These are phyloP conservation scores for Lepetodrilus schrolli DNA, from an alignment of 2,888 invertebrate genomes.

Conservation along the genomic window DNA sequence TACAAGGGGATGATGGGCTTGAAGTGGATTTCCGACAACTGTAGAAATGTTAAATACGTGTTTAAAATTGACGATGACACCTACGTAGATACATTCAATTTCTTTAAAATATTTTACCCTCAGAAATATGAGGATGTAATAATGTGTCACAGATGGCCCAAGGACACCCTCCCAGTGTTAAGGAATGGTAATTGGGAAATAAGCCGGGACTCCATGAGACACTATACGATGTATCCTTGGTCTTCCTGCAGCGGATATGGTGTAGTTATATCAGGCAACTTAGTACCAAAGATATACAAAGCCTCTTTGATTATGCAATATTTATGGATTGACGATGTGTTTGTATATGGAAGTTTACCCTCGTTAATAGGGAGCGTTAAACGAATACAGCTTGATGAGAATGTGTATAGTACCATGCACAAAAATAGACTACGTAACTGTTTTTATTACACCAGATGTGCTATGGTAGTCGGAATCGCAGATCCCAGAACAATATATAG, in stretches of 20 bases:
- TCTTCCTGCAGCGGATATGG: background rate
- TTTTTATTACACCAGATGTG: too few species aligned
- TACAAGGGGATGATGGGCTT: slow-evolving; percentile 16
- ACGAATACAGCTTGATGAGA: background rate
- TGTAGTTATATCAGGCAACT: background rate
- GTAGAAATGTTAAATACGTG: background rate
- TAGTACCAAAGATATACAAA: background rate
- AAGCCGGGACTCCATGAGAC: background rate
- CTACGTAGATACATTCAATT: background rate
- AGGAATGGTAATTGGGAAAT: background rate
- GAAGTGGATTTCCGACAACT: background rate
- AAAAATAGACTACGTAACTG: too few species aligned
- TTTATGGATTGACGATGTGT: slow-evolving; percentile 25
- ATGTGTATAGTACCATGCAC: background rate
- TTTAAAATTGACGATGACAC: slow-evolving; percentile 18
- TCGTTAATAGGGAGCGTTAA: background rate
- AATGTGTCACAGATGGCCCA: background rate
- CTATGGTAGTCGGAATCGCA: too few species aligned
- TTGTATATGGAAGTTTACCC: slow-evolving; percentile 1
- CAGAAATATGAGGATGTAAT: background rate
- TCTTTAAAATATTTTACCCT: background rate
- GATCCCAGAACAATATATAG: too few species aligned
- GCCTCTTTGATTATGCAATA: background rate
- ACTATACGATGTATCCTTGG: background rate
- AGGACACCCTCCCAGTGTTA: background rate